phyloP scores from a whole-genome alignment of 2,888 invertebrate species.

The Synergus itoensis region DNA sequence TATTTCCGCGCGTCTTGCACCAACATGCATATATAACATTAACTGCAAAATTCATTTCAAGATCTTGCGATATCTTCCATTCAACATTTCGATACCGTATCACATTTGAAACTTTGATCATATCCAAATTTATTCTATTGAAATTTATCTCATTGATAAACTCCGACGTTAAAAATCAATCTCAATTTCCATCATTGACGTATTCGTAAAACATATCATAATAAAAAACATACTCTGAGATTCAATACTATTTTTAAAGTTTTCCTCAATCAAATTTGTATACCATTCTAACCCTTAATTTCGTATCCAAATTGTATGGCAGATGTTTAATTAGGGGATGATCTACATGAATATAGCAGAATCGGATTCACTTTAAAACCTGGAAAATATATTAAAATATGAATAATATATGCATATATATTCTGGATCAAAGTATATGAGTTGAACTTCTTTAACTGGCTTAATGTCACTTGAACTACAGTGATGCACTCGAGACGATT shows the following conservation, averaged over 20 bases:
- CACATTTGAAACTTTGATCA: background rate
- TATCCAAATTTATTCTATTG: conserved; percentile 2
- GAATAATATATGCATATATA: too few species aligned
- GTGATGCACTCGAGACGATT: too few species aligned
- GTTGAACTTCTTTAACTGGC: too few species aligned
- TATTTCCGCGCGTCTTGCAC: conserved; percentile 38
- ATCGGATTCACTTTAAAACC: too few species aligned
- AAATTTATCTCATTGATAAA: background rate
- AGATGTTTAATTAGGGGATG: too few species aligned
- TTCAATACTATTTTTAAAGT: background rate
- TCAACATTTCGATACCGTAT: background rate
- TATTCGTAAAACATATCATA: background rate
- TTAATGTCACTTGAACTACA: too few species aligned
- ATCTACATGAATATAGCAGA: too few species aligned
- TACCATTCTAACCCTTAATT: too few species aligned
- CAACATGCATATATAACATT: background rate
- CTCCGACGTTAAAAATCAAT: background rate
- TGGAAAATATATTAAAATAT: too few species aligned
- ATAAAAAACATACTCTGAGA: background rate
- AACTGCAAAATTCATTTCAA: background rate
- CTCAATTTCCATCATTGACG: background rate
- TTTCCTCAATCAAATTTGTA: too few species aligned
- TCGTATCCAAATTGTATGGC: too few species aligned
- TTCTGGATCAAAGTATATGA: too few species aligned
- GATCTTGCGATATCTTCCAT: conserved; percentile 5